These are phyloP conservation scores for Drosophila lacertosa DNA, from an alignment of 1,140 invertebrate genomes.

Conservation along the genomic window DNA sequence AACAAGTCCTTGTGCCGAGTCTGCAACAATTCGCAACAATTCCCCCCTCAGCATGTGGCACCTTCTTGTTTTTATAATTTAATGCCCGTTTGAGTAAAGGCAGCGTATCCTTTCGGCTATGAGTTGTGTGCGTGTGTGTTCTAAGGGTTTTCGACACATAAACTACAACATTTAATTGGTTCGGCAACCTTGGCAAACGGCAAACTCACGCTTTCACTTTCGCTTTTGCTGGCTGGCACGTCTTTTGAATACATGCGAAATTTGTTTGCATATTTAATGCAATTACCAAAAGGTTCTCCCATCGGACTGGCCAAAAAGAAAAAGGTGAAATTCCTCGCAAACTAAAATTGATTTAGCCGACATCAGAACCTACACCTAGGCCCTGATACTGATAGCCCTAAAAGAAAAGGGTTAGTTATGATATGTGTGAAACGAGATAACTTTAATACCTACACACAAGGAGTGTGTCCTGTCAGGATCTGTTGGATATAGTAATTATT, in stretches of 20 bases:
- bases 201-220: conserved; percentile 12
- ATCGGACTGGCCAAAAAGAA: conserved; percentile 40
- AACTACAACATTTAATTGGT: conserved; percentile 77
- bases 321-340: conserved; percentile 9
- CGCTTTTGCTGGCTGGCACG: too few relatives aligned
- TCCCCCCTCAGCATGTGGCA: conserved; percentile 4
- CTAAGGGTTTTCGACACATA: conserved; percentile 53
- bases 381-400: conserved; percentile 37
- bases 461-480: too few relatives aligned
- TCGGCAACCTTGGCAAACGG: conserved; percentile 50
- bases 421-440: background rate
- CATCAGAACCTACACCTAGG: conserved; percentile 33
- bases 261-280: conserved; percentile 80
- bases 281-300: conserved; percentile 78
- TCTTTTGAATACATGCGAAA: conserved; percentile 51
- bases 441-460: background rate
- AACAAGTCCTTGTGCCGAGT: conserved; percentile 68
- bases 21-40: conserved; percentile 52
- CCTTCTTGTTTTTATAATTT: conserved; percentile 74
- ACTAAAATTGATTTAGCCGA: conserved; percentile 69
- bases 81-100: conserved; percentile 78
- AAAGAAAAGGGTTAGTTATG: conserved; percentile 36
- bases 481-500: too few relatives aligned
- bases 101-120: conserved; percentile 59
- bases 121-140: conserved; percentile 42